These are phyloP conservation scores for Bradysia coprophila DNA, from an alignment of 1,140 invertebrate genomes.

Conservation along the genomic window DNA sequence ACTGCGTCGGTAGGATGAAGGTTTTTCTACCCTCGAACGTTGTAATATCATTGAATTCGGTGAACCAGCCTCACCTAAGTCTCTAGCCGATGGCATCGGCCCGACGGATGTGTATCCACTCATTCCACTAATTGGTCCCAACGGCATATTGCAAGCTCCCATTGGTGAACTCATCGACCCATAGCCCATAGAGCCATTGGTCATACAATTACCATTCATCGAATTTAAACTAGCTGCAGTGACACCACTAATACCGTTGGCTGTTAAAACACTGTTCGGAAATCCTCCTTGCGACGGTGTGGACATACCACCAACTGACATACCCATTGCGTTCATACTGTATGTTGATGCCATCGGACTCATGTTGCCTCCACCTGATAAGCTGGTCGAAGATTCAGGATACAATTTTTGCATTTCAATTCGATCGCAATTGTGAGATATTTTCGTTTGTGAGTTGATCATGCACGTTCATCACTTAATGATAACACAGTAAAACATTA, in stretches of 20 bases:
- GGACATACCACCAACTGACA: conserved; percentile 45
- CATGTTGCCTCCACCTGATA: conserved; percentile 27
- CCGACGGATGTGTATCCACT: conserved; percentile 24
- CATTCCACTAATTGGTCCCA: conserved; percentile 26
- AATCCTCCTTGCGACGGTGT: conserved; percentile 43
- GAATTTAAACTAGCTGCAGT: conserved; percentile 35
- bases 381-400: conserved; percentile 21
- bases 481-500: no score
- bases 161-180: conserved; percentile 47
- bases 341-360: conserved; percentile 50
- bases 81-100: conserved; percentile 28
- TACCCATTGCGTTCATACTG: conserved; percentile 61
- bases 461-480: no score
- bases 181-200: conserved; percentile 43
- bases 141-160: conserved; percentile 49
- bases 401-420: conserved; percentile 29
- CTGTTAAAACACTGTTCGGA: conserved; percentile 32
- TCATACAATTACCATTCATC: conserved; percentile 45
- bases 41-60: conserved; percentile 53
- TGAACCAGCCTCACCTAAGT: conserved; percentile 35
- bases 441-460: no score
- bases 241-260: conserved; percentile 27
- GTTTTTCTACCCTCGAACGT: conserved; percentile 60
- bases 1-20: conserved; percentile 62
- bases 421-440: no score